Conservation (phyloP, 1,140 invertebrate genomes). For the Drosophila quadrilineata region DNA sequence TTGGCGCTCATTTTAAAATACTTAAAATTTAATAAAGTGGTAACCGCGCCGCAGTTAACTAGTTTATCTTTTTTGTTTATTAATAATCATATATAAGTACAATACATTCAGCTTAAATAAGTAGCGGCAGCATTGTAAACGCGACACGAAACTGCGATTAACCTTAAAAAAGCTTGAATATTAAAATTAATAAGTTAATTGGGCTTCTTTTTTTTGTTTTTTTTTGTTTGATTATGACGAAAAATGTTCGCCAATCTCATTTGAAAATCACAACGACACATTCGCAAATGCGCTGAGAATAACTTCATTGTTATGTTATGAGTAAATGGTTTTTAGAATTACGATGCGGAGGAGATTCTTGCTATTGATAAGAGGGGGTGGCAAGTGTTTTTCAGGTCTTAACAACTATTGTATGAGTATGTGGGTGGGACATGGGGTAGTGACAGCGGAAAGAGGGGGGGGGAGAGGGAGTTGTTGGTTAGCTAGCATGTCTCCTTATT, state of each 20-base stretch:
- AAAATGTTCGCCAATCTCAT: conserved; percentile 44
- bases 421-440: conserved; percentile 21
- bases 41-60: conserved; percentile 33
- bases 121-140: conserved; percentile 25
- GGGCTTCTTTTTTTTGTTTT: no score
- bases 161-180: conserved; percentile 21
- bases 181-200: conserved; percentile 52
- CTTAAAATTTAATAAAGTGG: neutral
- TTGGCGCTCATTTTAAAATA: no score
- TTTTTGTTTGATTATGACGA: conserved; percentile 33
- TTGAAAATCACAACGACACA: conserved; percentile 44
- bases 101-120: conserved; percentile 29
- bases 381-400: neutral
- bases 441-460: neutral
- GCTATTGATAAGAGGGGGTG: neutral
- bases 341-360: no score
- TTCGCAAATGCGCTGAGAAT: conserved; percentile 38
- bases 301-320: conserved; percentile 35
- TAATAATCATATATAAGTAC: conserved; percentile 19
- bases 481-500: conserved; percentile 79
- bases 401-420: conserved; percentile 33
- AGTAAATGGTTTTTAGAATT: conserved; percentile 15
- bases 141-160: conserved; percentile 29
- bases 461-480: neutral
- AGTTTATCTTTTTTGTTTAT: conserved; percentile 20